Evolutionary conservation across 2,888 invertebrate genomes (phyloP).

Genomic region (Chymomyza caudatula): DNA sequence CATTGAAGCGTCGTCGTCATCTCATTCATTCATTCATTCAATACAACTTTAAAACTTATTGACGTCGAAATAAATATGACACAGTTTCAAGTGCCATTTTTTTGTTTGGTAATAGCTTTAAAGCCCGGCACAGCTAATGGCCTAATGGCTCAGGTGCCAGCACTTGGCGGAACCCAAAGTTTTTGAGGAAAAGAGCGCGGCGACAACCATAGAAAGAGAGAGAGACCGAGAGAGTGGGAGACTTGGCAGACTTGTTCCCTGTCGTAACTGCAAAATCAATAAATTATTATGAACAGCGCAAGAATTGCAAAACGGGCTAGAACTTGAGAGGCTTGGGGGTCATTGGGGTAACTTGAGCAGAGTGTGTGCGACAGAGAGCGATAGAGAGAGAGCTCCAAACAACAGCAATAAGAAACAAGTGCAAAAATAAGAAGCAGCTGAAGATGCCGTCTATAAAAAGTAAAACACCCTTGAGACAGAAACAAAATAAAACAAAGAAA

Average conservation of each 20-base stretch:
- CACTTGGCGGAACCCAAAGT: constrained; percentile 21
- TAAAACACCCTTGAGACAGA: constrained; percentile 68
- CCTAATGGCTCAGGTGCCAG: constrained; percentile 16
- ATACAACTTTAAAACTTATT: neutral
- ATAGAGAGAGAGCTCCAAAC: neutral
- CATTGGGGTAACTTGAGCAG: neutral
- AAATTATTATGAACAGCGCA: constrained; percentile 19
- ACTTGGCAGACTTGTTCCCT: too few species aligned
- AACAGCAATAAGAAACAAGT: neutral
- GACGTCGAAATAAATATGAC: neutral
- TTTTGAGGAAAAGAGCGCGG: constrained; percentile 5
- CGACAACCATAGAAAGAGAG: neutral
- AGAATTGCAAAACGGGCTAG: neutral
- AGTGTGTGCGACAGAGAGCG: neutral
- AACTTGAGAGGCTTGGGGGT: neutral
- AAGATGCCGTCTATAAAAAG: constrained; percentile 14
- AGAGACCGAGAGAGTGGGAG: neutral
- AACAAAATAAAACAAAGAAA: constrained; percentile 16
- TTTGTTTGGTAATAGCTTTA: neutral
- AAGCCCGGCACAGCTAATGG: neutral
- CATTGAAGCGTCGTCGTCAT: neutral
- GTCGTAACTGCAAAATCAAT: constrained; percentile 12
- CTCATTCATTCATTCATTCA: neutral
- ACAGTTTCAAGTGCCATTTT: neutral
- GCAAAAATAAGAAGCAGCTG: constrained; percentile 7